These are phyloP conservation scores for Beaufortia kweichowensis DNA, from an alignment of 2,113 vertebrate genomes.

Conservation along the genomic window DNA sequence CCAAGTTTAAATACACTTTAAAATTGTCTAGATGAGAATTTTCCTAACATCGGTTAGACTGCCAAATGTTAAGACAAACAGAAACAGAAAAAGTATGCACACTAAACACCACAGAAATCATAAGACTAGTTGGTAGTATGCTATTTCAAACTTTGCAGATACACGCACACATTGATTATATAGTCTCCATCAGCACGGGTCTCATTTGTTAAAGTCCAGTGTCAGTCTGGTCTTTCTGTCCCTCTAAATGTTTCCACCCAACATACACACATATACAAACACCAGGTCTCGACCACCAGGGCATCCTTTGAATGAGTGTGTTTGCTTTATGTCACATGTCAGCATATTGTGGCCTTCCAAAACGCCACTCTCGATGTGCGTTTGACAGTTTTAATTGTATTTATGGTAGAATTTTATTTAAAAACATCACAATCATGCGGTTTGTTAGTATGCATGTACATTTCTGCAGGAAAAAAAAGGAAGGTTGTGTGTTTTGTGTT, in stretches of 20 bases:
- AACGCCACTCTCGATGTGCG: not conserved
- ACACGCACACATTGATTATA: no score
- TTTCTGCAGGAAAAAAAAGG: not conserved
- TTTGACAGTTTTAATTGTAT: not conserved
- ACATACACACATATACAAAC: conserved; percentile 20
- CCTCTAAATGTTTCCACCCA: conserved; percentile 40
- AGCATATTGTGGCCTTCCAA: not conserved
- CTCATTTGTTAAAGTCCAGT: conserved; percentile 38
- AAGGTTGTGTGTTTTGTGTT: not conserved
- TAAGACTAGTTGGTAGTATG: not conserved
- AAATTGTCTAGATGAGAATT: no score
- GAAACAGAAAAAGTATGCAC: no score
- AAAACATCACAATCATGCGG: not conserved
- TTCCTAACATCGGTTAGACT: no score
- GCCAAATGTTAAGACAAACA: no score
- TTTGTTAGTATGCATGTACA: conserved; percentile 28
- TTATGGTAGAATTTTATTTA: not conserved
- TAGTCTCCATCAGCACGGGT: conserved; percentile 23
- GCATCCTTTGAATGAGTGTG: conserved; percentile 36
- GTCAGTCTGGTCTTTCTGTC: conserved; percentile 41
- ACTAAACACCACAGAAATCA: no score
- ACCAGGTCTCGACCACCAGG: conserved; percentile 44
- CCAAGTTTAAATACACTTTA: no score
- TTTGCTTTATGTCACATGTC: conserved; percentile 45
- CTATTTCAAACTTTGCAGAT: conserved; percentile 62